Evolutionary conservation across 1,140 invertebrate genomes (phyloP).

Genomic region (Geopemphigus sp.): DNA sequence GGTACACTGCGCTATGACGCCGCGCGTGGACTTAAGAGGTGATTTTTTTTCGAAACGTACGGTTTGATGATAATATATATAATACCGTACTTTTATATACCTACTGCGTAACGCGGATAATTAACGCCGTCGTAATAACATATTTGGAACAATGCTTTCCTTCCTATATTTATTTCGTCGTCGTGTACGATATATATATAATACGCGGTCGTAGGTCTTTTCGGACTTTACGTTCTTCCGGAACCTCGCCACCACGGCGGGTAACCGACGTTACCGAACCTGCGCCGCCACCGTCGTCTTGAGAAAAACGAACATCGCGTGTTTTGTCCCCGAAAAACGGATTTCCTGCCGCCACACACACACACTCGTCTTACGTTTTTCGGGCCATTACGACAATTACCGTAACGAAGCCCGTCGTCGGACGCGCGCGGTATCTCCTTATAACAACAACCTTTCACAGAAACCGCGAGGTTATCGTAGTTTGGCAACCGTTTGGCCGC

Average conservation of each 20-base stretch:
- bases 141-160: conserved; percentile 25
- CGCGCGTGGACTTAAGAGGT: neutral
- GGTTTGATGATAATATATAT: neutral
- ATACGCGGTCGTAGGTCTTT: neutral
- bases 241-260: conserved; percentile 17
- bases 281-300: neutral
- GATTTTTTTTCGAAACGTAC: conserved; percentile 26
- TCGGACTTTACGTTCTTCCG: neutral
- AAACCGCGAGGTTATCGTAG: neutral
- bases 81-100: neutral
- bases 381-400: too few relatives aligned
- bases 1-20: neutral
- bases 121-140: conserved; percentile 34
- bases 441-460: too few relatives aligned
- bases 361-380: too few relatives aligned
- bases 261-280: too few relatives aligned
- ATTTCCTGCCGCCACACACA: conserved; percentile 4
- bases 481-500: too few relatives aligned
- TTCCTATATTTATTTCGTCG: neutral
- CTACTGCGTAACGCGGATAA: conserved; percentile 8
- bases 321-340: conserved; percentile 23
- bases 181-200: neutral
- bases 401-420: too few relatives aligned
- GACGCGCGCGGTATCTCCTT: too few relatives aligned
- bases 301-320: conserved; percentile 35